These are phyloP conservation scores for Mus spicilegus DNA, from an alignment of 2,113 vertebrate genomes.

Conservation along the genomic window DNA sequence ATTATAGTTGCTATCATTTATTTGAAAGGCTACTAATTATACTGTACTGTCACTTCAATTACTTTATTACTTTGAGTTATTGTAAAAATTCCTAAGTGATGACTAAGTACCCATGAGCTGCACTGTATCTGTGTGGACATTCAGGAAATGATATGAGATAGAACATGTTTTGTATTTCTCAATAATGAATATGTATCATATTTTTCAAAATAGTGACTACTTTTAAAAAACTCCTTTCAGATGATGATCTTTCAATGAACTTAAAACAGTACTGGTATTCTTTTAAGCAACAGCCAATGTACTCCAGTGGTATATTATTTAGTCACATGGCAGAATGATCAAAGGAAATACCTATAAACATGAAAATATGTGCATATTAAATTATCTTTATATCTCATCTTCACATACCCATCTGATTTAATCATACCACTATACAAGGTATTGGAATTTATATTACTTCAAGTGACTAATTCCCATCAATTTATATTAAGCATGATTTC, in stretches of 20 bases:
- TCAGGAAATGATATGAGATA: neutral
- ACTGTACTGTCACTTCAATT: neutral
- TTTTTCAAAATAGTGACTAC: neutral
- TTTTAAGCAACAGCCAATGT: neutral
- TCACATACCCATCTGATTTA: neutral
- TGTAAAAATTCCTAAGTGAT: neutral
- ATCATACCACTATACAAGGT: neutral
- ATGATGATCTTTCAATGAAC: slow-evolving; percentile 3
- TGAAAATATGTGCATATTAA: neutral
- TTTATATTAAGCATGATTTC: neutral
- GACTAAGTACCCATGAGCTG: neutral
- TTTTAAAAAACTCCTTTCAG: slow-evolving; percentile 12
- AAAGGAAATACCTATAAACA: neutral
- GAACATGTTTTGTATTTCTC: neutral
- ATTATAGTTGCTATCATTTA: neutral
- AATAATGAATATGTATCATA: neutral
- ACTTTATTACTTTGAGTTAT: neutral
- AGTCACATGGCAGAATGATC: neutral
- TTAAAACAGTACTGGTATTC: neutral
- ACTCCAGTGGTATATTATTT: neutral
- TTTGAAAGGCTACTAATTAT: neutral
- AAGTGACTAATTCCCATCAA: neutral
- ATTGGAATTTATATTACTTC: neutral
- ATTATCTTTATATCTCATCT: slow-evolving; percentile 24
- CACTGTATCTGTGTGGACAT: neutral